A percentile compares a stretch with the other conserved stretches of the same genome.
Conservation (phyloP, 2,888 invertebrate species). For the Ernsta delagoae region DNA sequence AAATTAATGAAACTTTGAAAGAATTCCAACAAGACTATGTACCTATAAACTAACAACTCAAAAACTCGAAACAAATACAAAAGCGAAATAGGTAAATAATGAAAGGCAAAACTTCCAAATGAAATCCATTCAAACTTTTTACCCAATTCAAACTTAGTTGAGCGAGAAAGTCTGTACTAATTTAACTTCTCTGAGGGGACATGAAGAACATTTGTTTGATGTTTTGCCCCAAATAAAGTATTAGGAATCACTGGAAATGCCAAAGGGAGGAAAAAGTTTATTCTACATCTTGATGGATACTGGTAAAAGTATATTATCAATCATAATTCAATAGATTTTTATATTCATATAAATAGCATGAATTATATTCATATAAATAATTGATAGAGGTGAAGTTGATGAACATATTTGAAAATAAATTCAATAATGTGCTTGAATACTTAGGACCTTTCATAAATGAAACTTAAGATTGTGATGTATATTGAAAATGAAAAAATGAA, state of each 20-base stretch:
- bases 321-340: no score
- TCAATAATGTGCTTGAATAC: no score
- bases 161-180: constrained; percentile 55
- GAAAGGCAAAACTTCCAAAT: constrained; percentile 68
- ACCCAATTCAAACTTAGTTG: constrained; percentile 60
- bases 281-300: background rate
- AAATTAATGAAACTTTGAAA: constrained; percentile 60
- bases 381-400: no score
- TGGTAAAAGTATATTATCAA: no score
- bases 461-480: no score
- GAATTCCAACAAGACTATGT: constrained; percentile 56
- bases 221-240: constrained; percentile 35
- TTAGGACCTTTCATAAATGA: no score
- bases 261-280: background rate
- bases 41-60: constrained; percentile 46
- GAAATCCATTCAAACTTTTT: constrained; percentile 70
- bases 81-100: constrained; percentile 69
- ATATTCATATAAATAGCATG: no score
- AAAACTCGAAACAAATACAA: constrained; percentile 61
- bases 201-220: constrained; percentile 44
- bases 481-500: no score
- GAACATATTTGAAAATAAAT: no score
- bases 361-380: no score
- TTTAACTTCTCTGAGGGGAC: constrained; percentile 58
- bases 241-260: constrained; percentile 13